phyloP scores from a whole-genome alignment of 2,888 invertebrate species.

The Caenorhabditis becei region DNA sequence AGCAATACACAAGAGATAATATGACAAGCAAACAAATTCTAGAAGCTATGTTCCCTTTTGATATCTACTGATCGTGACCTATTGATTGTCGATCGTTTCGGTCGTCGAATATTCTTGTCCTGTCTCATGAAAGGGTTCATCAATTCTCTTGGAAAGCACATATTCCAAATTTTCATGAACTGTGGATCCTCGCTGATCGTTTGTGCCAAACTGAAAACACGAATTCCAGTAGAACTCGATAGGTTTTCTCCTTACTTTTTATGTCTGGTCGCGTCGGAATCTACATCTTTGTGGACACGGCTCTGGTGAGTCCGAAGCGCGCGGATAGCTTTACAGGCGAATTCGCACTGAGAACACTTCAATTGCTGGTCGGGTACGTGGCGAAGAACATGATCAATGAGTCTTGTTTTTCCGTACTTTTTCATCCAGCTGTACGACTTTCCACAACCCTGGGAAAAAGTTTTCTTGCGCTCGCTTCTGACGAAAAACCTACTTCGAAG shows the following conservation, averaged over 20 bases:
- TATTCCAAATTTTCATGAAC: conserved; percentile 25
- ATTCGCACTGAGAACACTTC: conserved; percentile 22
- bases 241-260: background rate
- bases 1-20: too few relatives aligned
- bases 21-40: too few relatives aligned
- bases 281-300: background rate
- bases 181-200: background rate
- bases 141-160: conserved; percentile 16
- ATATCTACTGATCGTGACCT: too few relatives aligned
- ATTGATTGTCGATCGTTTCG: too few relatives aligned
- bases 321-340: conserved; percentile 14
- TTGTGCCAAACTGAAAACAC: conserved; percentile 12
- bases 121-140: background rate
- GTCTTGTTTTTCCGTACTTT: conserved; percentile 38
- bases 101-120: background rate
- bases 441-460: conserved; percentile 24
- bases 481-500: conserved; percentile 21
- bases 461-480: too few relatives aligned
- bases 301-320: conserved; percentile 34
- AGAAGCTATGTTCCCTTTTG: too few relatives aligned
- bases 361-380: conserved; percentile 13
- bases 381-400: conserved; percentile 44
- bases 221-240: background rate
- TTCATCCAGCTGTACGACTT: conserved; percentile 26
- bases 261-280: background rate